Base-by-base conservation (phyloP, 1,140 invertebrate species). In the Arctopsyche grandis region DNA sequence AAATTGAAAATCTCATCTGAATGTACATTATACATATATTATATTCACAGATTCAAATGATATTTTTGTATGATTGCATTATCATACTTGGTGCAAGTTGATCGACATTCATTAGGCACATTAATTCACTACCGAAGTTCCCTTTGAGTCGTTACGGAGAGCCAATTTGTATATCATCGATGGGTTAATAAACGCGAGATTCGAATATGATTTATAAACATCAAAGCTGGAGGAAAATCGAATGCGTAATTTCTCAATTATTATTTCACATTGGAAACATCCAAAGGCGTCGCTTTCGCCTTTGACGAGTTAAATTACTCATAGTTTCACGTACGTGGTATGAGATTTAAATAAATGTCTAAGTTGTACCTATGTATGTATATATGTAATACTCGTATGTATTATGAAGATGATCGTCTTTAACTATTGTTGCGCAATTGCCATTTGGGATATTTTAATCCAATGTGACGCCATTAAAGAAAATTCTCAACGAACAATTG, bases 1-100 rank as follows among this genome's bases (percentile, higher is more conserved):
- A 56, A 75, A 75, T 58, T 10, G 44, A 75, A 75, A 58, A 75
- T 26, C 7, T 21, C 56, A 9, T 19, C 16, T 60, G 29, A 38
- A 38, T 4, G 29, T 1, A 38, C 1, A 38, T 38, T 38, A 4
- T 4, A 38, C 1, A 38, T 38, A 38, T n/a, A n/a, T n/a, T n/a
- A n/a, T n/a, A n/a, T n/a, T n/a, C n/a, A n/a, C n/a, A n/a, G n/a
- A n/a, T n/a, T n/a, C n/a, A n/a, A n/a, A n/a, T n/a, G n/a, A n/a
- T n/a, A n/a, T n/a, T n/a, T n/a, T n/a, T n/a, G n/a, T n/a, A n/a
- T n/a, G n/a, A n/a, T n/a, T n/a, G n/a, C n/a, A n/a, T n/a, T n/a
- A n/a, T n/a, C 10, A 16, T 52, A 3, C 12, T 52, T 52, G 48
- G 16, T 12, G 48, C 12, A 10, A 12, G 10, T 16, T 52, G 10